phyloP scores from a whole-genome alignment of 2,888 invertebrate species.

The Acanthopleura granulata region DNA sequence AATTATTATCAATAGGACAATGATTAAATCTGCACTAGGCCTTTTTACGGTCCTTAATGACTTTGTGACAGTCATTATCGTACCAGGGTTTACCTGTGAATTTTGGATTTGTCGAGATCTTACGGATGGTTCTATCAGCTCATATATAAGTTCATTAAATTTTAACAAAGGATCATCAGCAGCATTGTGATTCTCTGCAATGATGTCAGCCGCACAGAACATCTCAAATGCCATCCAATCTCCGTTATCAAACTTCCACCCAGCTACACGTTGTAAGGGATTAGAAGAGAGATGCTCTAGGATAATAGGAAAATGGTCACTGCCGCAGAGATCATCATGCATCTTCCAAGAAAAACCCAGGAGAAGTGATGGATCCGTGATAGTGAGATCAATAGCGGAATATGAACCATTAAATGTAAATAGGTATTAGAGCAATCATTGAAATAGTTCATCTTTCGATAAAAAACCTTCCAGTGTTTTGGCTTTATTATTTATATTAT shows the following conservation, averaged over 20 bases:
- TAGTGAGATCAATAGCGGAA: not conserved
- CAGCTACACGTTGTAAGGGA: not conserved
- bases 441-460: not conserved
- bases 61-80: too few species aligned
- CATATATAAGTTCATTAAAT: too few species aligned
- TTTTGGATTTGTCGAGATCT: too few species aligned
- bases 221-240: not conserved
- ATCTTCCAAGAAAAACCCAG: not conserved
- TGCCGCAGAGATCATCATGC: constrained; percentile 3
- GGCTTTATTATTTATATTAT: not conserved
- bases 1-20: too few species aligned
- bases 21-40: too few species aligned
- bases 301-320: constrained; percentile 5
- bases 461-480: not conserved
- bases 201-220: not conserved
- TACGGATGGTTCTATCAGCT: too few species aligned
- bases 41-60: too few species aligned
- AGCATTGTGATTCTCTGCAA: not conserved
- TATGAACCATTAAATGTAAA: not conserved
- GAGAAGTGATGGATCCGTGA: not conserved
- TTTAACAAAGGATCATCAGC: not conserved
- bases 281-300: not conserved
- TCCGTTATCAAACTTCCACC: not conserved
- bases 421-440: not conserved
- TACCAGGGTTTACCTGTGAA: too few species aligned